A percentile compares a stretch with the other conserved stretches of the same genome.
These are phyloP conservation scores for Gobiocypris rarus DNA, from an alignment of 2,113 vertebrate species.

Conservation along the genomic window DNA sequence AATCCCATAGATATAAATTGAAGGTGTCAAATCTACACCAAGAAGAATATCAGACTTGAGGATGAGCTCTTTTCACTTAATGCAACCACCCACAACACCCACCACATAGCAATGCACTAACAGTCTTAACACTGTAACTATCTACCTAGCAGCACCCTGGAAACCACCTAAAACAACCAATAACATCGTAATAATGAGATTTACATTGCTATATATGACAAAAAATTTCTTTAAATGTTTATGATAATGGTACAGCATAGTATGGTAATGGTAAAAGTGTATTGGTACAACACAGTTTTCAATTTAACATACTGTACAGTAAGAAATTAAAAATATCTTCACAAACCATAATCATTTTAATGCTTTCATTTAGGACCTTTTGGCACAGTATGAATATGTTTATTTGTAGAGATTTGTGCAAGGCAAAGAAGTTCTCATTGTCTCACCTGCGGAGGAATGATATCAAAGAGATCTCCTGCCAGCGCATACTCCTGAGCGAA, in stretches of 20 bases:
- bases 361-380: neutral
- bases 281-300: neutral
- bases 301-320: neutral
- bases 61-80: too few species aligned
- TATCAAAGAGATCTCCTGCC: constrained; percentile 83
- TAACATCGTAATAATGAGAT: neutral
- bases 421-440: neutral
- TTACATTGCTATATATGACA: neutral
- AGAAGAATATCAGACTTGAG: too few species aligned
- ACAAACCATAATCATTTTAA: neutral
- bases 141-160: neutral
- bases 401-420: neutral
- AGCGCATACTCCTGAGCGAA: constrained; percentile 81
- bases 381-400: neutral
- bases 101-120: too few species aligned
- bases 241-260: neutral
- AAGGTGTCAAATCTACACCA: too few species aligned
- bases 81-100: too few species aligned
- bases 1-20: too few species aligned
- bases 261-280: too few species aligned
- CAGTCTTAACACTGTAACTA: neutral
- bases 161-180: neutral
- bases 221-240: neutral
- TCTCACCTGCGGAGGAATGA: constrained; percentile 82
- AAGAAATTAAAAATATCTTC: too few species aligned